Evolutionary conservation across 2,113 vertebrate genomes (phyloP), one percentile per base, ranked within the genome.

Genomic region (Hippolais icterina): DNA sequence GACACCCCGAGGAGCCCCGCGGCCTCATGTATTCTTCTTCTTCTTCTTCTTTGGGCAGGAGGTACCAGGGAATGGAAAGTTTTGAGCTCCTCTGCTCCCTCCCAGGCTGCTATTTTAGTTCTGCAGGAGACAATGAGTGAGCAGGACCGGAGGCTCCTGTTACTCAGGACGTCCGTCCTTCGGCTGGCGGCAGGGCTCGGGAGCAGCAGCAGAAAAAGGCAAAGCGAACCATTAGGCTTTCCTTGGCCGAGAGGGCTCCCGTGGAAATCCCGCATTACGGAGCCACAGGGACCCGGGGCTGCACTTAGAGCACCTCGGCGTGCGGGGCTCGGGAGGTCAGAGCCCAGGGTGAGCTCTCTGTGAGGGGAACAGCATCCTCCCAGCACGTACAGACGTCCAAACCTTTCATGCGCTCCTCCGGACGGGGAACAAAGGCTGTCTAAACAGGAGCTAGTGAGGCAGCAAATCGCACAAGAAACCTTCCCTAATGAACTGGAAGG

Each of bases 401-500:
- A 81, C 78, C 93, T 95, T 94, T 85, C 88, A 66, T 89, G 83
- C 11, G 33, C 64, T 92, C 61, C 76, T 49, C 31, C 1, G 11
- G 81, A 56, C 12, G 1, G 75, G 86, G 56, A 86, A 86, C 95
- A 94, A 96, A 95, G 90, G 88, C 90, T 92, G 96, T 93, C 94
- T 96, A 96, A 96, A 96, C 83, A 83, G 86, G 83, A 95, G 84
- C 92, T 96, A 93, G 91, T 77, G 95, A 97, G 96, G 95, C 94
- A 91, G 95, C 93, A 97, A 96, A 97, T 96, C 41, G 81, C 86
- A 65, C 87, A 60, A 96, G 96, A 95, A 97, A 82, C 95, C 87
- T 94, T 97, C 93, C 84, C 93, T 96, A 97, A 97, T 97, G 93
- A 97, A 96, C 92, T 96, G 96, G 96, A 97, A 97, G 90, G 91